phyloP scores from a whole-genome alignment of 2,113 vertebrate genomes.

The Illadopsis cleaveri region DNA sequence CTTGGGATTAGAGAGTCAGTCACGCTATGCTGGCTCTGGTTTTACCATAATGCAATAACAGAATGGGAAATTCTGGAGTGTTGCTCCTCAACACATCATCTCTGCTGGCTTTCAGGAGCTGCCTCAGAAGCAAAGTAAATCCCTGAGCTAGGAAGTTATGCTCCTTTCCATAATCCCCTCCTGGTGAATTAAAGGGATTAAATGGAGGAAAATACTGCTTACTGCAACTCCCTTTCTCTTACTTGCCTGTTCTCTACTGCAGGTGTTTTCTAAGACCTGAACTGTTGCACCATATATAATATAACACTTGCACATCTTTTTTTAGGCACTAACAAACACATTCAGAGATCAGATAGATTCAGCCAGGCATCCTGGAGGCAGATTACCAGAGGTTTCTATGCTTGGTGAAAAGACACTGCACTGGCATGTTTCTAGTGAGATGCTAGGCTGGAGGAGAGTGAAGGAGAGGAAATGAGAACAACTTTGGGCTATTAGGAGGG shows the following conservation, averaged over 20 bases:
- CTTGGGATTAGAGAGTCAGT: conserved; percentile 66
- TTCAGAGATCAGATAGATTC: neutral
- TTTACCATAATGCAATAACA: neutral
- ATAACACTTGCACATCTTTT: neutral
- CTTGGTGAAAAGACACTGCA: neutral
- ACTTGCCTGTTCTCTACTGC: neutral
- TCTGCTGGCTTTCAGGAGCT: neutral
- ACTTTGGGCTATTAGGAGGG: neutral
- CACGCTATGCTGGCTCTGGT: conserved; percentile 57
- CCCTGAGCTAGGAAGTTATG: neutral
- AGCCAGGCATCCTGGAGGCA: neutral
- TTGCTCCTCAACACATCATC: neutral
- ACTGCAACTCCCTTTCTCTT: neutral
- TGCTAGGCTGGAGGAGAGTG: neutral
- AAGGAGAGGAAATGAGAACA: neutral
- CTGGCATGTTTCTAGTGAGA: neutral
- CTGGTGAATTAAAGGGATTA: neutral
- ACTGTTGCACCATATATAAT: neutral
- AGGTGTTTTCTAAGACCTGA: neutral
- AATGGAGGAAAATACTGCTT: neutral
- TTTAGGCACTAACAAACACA: neutral
- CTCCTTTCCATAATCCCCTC: neutral
- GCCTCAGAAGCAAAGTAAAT: neutral
- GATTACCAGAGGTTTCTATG: neutral
- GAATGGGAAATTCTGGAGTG: neutral